Evolutionary conservation across 2,113 vertebrate genomes (phyloP), one percentile per base, ranked within the genome.

Genomic region (Gopherus evgoodei): DNA sequence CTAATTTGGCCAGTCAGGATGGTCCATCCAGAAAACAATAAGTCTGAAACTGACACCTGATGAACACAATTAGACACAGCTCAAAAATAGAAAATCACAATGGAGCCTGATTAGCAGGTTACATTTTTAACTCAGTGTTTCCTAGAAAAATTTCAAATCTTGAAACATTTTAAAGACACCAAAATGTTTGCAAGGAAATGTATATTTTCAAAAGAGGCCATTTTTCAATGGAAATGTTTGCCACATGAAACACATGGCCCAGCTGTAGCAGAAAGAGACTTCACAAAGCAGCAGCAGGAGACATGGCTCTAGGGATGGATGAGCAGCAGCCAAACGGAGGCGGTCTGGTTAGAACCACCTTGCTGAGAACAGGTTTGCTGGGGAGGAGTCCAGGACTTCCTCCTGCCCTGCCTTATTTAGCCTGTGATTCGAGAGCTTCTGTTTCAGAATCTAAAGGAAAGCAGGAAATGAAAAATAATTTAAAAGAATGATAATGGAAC

Each of bases 1-100:
- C 62, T 65, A 65, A 65, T 65, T 16, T 35, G 62, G 7, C 62
- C 31, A 50, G 12, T 25, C 35, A 53, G 86, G 92, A 79, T 22
- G 2, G 1, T 17, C 0, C 0, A 38, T 82, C 82, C 24, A 11
- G 87, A 95, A 89, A 14, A 49, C 0, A 22, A 79, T 5, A 53
- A n/a, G n/a, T 13, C 29, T 2, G 5, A 92, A 86, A 6, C 16
- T 87, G 62, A 22, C 76, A 69, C 0, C 0, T 90, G 80, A 42
- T 47, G 79, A 83, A 65, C 62, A 65, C 31, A 65, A 65, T n/a
- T 2, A 3, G 31, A 35, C 14, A n/a, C 14, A 65, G 31, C 14
- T 19, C 31, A 35, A n/a, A 65, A 65, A 65, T 65, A 31, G 31
- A n/a, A n/a, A 65, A 94, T 21, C 1, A 2, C 1, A 3, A 85